Evolutionary conservation across 23 tunicate genomes (phyloP).

Genomic region (Halocynthia aurantium): DNA sequence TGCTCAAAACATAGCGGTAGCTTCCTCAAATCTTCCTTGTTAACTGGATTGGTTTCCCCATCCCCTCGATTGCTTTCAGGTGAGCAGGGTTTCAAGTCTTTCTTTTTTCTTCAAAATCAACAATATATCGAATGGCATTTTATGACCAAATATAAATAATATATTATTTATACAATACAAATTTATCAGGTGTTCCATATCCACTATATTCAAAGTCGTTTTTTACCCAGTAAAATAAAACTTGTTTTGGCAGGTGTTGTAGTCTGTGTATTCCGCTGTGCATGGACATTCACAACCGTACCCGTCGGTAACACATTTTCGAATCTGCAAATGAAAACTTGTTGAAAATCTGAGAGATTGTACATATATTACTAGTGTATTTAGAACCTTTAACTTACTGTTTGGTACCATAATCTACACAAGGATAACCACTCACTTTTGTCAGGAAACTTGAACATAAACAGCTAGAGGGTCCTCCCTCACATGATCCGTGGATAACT

Average conservation of each 20-base stretch:
- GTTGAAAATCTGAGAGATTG: background rate
- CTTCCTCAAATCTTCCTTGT: too few species aligned
- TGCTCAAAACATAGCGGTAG: too few species aligned
- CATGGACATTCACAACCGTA: slow-evolving; percentile 21
- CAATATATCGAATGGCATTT: background rate
- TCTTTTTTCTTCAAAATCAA: background rate
- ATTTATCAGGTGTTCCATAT: too few species aligned
- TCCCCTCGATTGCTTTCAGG: too few species aligned
- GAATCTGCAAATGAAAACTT: background rate
- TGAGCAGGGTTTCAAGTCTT: background rate
- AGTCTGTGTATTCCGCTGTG: background rate
- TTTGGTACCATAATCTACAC: background rate
- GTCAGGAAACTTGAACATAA: background rate
- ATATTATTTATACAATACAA: too few species aligned
- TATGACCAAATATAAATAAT: too few species aligned
- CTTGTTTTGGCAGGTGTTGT: slow-evolving; percentile 20
- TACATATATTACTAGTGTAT: background rate
- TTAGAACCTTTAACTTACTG: background rate
- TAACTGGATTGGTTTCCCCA: too few species aligned
- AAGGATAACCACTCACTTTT: background rate
- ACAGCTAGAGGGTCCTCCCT: background rate
- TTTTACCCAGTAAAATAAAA: slow-evolving; percentile 2
- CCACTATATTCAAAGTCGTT: too few species aligned
- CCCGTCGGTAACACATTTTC: background rate
- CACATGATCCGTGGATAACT: slow-evolving; percentile 3